These are phyloP conservation scores for Drosophila mettleri DNA, from an alignment of 2,888 invertebrate species.

Conservation along the genomic window DNA sequence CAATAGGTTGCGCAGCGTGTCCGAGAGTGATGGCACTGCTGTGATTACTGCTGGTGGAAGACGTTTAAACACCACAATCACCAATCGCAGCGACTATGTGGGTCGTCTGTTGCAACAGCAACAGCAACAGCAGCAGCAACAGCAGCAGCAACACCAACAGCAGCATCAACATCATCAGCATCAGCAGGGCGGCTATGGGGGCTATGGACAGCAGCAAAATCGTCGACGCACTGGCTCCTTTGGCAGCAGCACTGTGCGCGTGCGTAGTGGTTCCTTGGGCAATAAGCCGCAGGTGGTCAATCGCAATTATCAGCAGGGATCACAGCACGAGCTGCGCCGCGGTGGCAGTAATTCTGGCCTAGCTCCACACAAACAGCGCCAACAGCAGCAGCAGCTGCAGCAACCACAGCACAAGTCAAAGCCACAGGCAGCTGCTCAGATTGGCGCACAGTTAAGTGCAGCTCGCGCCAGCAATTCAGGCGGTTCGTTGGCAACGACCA, in stretches of 20 bases:
- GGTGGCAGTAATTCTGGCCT: slow-evolving; percentile 81
- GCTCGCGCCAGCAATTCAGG: slow-evolving; percentile 53
- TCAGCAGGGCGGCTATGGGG: slow-evolving; percentile 64
- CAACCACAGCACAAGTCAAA: slow-evolving; percentile 65
- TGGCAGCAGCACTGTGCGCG: slow-evolving; percentile 83
- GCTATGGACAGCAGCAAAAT: slow-evolving; percentile 72
- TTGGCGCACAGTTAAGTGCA: slow-evolving; percentile 66
- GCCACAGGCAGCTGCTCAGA: slow-evolving; percentile 56
- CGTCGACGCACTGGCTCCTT: slow-evolving; percentile 84
- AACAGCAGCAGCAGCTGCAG: slow-evolving; percentile 56
- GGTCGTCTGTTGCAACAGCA: slow-evolving; percentile 82
- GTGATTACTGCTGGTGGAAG: slow-evolving; percentile 75
- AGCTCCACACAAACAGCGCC: slow-evolving; percentile 70
- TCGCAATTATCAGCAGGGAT: slow-evolving; percentile 83
- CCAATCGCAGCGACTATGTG: slow-evolving; percentile 85
- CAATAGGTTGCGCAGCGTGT: slow-evolving; percentile 88
- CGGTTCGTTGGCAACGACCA: slow-evolving; percentile 26
- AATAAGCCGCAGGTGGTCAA: slow-evolving; percentile 84
- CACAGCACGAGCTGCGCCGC: slow-evolving; percentile 82
- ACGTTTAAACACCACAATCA: slow-evolving; percentile 83
- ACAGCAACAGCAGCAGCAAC: slow-evolving; percentile 77
- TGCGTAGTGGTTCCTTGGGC: slow-evolving; percentile 84
- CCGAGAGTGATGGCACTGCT: slow-evolving; percentile 87
- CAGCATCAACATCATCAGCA: slow-evolving; percentile 65
- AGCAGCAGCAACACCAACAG: slow-evolving; percentile 63